Evolutionary conservation across 2,113 vertebrate species (phyloP).

Genomic region (Cephalopholis sonnerati): DNA sequence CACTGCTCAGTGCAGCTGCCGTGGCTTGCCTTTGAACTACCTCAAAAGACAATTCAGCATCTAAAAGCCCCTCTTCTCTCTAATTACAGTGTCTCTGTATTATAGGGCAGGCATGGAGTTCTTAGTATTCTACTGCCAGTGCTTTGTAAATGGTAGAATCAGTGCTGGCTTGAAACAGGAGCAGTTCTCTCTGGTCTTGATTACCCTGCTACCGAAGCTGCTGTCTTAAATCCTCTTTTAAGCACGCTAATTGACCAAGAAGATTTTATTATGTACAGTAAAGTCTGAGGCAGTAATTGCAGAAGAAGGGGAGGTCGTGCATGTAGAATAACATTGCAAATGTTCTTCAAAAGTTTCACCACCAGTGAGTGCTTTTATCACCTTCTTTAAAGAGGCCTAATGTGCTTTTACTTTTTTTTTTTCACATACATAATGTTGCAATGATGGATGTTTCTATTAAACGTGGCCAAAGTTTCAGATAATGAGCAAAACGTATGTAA

Average conservation of each 20-base stretch:
- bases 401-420: no score
- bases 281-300: slow-evolving; percentile 21
- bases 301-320: neutral
- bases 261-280: slow-evolving; percentile 21
- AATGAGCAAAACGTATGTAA: no score
- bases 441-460: no score
- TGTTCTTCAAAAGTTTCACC: neutral
- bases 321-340: neutral
- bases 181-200: slow-evolving; percentile 54
- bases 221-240: slow-evolving; percentile 44
- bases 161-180: slow-evolving; percentile 61
- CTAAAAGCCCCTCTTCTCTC: slow-evolving; percentile 76
- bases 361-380: neutral
- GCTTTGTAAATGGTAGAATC: slow-evolving; percentile 66
- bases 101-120: slow-evolving; percentile 73
- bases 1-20: slow-evolving; percentile 66
- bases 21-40: slow-evolving; percentile 74
- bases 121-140: slow-evolving; percentile 65
- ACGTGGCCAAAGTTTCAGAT: no score
- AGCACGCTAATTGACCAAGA: slow-evolving; percentile 52
- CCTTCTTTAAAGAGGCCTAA: neutral
- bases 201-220: slow-evolving; percentile 47
- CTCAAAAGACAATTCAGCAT: slow-evolving; percentile 81
- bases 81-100: slow-evolving; percentile 78
- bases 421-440: no score